These are phyloP conservation scores for Cantharis lateralis DNA, from an alignment of 2,888 invertebrate genomes.

Conservation along the genomic window DNA sequence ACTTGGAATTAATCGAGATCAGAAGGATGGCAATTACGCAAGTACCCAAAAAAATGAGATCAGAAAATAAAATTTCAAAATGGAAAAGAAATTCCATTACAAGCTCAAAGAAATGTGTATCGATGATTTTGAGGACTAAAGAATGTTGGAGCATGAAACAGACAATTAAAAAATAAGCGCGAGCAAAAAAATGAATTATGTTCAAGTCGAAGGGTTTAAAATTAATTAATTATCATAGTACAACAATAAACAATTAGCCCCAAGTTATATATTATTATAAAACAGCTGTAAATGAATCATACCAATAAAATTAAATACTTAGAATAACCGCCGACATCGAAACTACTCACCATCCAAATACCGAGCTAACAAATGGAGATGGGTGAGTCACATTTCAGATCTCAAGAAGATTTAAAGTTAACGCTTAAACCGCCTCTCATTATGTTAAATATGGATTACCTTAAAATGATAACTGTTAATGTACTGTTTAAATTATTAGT, in stretches of 20 bases:
- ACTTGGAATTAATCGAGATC: neutral
- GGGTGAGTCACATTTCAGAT: slow-evolving; percentile 10
- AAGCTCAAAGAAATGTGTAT: neutral
- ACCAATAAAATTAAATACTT: slow-evolving; percentile 9
- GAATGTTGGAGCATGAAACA: neutral
- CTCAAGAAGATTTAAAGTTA: slow-evolving; percentile 6
- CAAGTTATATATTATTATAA: slow-evolving; percentile 10
- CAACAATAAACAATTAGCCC: neutral
- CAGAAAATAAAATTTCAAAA: neutral
- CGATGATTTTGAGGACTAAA: neutral
- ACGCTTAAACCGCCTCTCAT: slow-evolving; percentile 5
- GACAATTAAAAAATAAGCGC: neutral
- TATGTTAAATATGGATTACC: slow-evolving; percentile 6
- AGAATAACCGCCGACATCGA: slow-evolving; percentile 17
- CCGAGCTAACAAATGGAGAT: slow-evolving; percentile 6
- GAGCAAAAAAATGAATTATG: neutral
- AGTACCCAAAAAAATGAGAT: neutral
- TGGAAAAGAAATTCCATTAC: neutral
- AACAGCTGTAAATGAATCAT: slow-evolving; percentile 20
- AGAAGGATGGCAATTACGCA: neutral
- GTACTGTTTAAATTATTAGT: neutral
- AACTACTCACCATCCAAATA: slow-evolving; percentile 15
- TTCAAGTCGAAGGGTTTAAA: neutral
- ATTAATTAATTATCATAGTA: neutral
- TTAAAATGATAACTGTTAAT: slow-evolving; percentile 4